These are phyloP conservation scores for Lamprotornis superbus DNA, from an alignment of 2,113 vertebrate genomes.

Conservation along the genomic window DNA sequence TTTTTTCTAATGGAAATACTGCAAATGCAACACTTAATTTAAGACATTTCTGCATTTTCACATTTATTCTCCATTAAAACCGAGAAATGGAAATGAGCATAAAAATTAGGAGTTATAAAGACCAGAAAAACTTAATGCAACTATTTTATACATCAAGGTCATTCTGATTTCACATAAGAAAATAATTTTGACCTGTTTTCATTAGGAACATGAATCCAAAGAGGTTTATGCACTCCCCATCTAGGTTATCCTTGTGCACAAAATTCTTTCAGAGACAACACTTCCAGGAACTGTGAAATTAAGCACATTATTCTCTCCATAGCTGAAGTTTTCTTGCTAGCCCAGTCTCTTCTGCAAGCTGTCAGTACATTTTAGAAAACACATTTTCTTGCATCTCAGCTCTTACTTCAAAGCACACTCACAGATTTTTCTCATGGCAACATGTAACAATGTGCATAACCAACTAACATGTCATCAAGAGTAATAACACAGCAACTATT, in stretches of 20 bases:
- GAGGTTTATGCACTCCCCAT: background rate
- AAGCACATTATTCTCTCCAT: background rate
- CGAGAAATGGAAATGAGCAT: background rate
- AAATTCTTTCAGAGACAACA: background rate
- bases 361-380: background rate
- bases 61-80: background rate
- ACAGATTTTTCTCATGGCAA: background rate
- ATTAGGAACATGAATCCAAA: background rate
- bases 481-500: background rate
- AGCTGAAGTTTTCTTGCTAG: background rate
- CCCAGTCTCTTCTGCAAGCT: background rate
- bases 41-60: background rate
- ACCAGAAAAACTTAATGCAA: background rate
- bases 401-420: background rate
- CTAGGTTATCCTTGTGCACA: background rate
- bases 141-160: background rate
- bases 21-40: background rate
- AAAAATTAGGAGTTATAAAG: background rate
- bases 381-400: background rate
- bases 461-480: background rate
- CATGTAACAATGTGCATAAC: background rate
- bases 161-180: background rate
- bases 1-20: background rate
- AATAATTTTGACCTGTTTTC: background rate
- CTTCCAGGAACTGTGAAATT: background rate